Base-by-base conservation (phyloP, 1,140 invertebrate genomes). In the Diprion similis region DNA sequence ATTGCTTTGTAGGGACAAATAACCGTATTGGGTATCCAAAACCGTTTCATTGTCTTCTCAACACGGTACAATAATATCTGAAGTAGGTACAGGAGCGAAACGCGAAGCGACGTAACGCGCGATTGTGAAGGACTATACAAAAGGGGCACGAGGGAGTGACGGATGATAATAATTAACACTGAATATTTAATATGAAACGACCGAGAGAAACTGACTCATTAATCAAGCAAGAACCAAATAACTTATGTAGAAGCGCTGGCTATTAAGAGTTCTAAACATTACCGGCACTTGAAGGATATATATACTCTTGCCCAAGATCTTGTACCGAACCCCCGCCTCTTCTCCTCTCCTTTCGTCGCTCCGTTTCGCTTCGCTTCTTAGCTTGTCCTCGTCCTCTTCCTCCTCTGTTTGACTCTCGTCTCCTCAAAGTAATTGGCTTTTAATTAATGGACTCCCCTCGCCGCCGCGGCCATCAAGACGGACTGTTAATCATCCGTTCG, bases 401-500 rank as follows among this genome's bases (percentile, higher is more conserved):
- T 70, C 68, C 68, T 47, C 68, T 70, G 11, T 70, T 47, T n/a
- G 68, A 46, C 45, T 48, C 68, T 78, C 80, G 73, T 70, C 73
- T 77, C 80, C 76, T 73, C 80, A 77, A 78, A 80, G 80, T 83
- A 86, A 87, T 87, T 87, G 84, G 80, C 78, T 80, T 84, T 86
- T 86, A 87, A 87, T 87, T 87, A 86, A 87, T 85, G 81, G 78
- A 85, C 84, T 82, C 78, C 75, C 48, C 72, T 71, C 72, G 65
- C 19, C 51, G 51, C 51, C 9, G 11, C 18, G 10, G 67, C 77
- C 73, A 68, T 68, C 51, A 66, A 77, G 79, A 80, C 79, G 75
- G 79, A 79, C 82, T 84, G 78, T 82, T 83, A 83, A 85, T 85
- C 84, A 84, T 78, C 82, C 70, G 76, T 77, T 78, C 78, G 78